These are phyloP conservation scores for Proteles cristata DNA, from an alignment of 2,113 vertebrate genomes.

Conservation along the genomic window DNA sequence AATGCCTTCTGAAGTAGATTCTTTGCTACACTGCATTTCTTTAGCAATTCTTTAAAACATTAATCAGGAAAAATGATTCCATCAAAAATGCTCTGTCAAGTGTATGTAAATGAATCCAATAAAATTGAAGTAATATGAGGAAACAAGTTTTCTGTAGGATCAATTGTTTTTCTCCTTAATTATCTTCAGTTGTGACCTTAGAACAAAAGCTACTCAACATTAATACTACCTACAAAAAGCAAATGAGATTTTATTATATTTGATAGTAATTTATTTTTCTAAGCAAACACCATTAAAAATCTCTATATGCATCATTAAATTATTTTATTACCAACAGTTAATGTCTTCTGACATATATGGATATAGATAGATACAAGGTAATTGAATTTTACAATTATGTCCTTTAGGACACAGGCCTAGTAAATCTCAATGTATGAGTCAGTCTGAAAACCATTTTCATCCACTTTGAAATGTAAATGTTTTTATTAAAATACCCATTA, in stretches of 20 bases:
- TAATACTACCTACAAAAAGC: constrained; percentile 19
- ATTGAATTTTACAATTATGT: constrained; percentile 52
- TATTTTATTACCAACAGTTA: constrained; percentile 68
- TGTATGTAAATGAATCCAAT: neutral
- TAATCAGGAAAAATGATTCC: neutral
- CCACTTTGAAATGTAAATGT: constrained; percentile 62
- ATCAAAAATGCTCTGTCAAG: constrained; percentile 8
- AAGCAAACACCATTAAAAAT: constrained; percentile 43
- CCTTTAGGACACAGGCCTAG: constrained; percentile 37
- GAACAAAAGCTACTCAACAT: neutral
- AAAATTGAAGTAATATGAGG: constrained; percentile 7
- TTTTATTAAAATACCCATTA: constrained; percentile 70
- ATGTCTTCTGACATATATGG: constrained; percentile 57
- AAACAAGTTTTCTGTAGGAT: constrained; percentile 31
- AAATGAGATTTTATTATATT: constrained; percentile 65
- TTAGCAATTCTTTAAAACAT: constrained; percentile 15
- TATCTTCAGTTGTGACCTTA: constrained; percentile 1
- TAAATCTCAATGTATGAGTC: constrained; percentile 58
- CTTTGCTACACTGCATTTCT: neutral
- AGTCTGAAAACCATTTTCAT: constrained; percentile 70
- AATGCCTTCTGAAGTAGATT: neutral
- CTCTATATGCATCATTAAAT: constrained; percentile 50
- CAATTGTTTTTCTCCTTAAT: constrained; percentile 4
- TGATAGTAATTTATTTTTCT: constrained; percentile 46
- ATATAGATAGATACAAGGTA: constrained; percentile 52